These are phyloP conservation scores for Sebastes iracundus DNA, from an alignment of 2,797 vertebrate genomes.

Conservation along the genomic window DNA sequence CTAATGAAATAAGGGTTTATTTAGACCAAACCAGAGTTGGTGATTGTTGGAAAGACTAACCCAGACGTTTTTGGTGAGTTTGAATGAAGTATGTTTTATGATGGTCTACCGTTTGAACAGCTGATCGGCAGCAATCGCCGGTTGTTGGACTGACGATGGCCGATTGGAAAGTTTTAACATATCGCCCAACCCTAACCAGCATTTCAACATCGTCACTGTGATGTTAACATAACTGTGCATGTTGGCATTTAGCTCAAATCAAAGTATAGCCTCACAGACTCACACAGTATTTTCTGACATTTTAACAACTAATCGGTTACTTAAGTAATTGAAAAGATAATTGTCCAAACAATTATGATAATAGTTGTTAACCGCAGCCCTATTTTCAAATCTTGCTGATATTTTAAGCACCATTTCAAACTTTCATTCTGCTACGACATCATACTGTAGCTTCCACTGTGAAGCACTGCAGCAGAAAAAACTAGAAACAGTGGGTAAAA, in stretches of 20 bases:
- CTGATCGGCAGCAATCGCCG: no score
- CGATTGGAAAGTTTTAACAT: no score
- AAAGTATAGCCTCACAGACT: background rate
- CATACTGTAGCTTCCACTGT: background rate
- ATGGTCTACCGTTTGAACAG: no score
- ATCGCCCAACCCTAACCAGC: no score
- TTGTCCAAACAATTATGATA: background rate
- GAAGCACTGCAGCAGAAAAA: background rate
- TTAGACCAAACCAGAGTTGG: no score
- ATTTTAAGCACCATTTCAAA: background rate
- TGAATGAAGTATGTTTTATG: no score
- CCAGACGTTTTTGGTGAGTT: no score
- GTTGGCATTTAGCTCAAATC: background rate
- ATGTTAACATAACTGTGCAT: background rate
- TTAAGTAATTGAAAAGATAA: no score
- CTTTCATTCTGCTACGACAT: background rate
- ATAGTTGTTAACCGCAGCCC: background rate
- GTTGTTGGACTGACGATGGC: no score
- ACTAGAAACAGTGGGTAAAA: background rate
- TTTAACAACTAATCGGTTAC: background rate
- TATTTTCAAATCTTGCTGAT: background rate
- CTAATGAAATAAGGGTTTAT: no score
- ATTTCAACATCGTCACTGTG: no score
- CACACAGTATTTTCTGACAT: background rate
- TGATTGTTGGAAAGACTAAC: no score